Conservation (phyloP, 2,888 invertebrate genomes). For the Erannis defoliaria region DNA sequence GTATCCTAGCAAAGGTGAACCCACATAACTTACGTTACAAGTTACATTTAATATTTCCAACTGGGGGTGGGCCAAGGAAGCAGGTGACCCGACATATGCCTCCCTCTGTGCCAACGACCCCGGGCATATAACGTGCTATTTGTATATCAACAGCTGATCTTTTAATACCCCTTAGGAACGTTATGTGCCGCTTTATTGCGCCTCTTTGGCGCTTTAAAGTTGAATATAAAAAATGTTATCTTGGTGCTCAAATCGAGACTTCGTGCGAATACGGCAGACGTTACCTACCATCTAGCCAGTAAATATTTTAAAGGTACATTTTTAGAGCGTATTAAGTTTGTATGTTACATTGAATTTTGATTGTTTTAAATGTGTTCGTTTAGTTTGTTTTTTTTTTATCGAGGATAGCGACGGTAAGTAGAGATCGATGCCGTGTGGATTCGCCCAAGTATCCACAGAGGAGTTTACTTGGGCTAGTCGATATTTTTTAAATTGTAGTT, state of each 20-base stretch:
- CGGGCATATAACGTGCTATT: constrained; percentile 41
- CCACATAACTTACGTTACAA: constrained; percentile 70
- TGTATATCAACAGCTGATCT: constrained; percentile 59
- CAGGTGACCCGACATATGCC: constrained; percentile 83
- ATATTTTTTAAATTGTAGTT: no score
- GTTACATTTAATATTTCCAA: constrained; percentile 83
- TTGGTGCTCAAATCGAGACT: neutral
- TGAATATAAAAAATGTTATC: constrained; percentile 34
- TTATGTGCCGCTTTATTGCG: constrained; percentile 44
- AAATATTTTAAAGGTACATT: no score
- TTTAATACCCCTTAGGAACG: constrained; percentile 51
- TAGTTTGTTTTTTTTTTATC: no score
- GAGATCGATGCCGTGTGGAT: no score
- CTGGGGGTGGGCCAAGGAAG: constrained; percentile 68
- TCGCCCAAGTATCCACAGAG: no score
- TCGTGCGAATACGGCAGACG: neutral
- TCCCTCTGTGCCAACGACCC: constrained; percentile 82
- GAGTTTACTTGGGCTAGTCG: no score
- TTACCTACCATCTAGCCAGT: no score
- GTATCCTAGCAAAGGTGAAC: constrained; percentile 52
- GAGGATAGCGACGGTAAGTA: no score
- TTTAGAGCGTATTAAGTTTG: no score
- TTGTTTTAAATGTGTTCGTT: no score
- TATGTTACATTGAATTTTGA: no score
- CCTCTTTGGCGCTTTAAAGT: constrained; percentile 40